These are phyloP conservation scores for silkworm (Bombyx mori) DNA, from an alignment of 1,140 invertebrate species.

Conservation along the genomic window DNA sequence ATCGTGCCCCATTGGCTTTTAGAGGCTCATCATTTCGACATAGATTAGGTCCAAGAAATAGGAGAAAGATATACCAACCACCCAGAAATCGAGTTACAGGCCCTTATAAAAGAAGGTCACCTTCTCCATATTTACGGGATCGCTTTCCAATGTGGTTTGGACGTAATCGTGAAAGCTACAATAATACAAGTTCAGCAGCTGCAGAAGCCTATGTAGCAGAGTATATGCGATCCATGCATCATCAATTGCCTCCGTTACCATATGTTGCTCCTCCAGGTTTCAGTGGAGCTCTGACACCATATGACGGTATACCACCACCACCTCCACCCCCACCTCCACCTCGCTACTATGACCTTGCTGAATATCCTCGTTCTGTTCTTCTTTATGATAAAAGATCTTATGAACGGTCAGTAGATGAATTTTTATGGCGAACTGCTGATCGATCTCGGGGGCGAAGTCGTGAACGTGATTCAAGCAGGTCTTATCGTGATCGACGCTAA, in stretches of 20 bases:
- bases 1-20: slow-evolving; percentile 51
- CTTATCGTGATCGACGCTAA: slow-evolving; percentile 65
- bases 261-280: slow-evolving; percentile 78
- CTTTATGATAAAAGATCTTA: slow-evolving; percentile 84
- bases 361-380: slow-evolving; percentile 71
- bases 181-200: slow-evolving; percentile 73
- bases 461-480: slow-evolving; percentile 68
- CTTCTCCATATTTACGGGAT: slow-evolving; percentile 68
- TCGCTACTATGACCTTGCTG: slow-evolving; percentile 82
- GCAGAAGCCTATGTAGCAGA: slow-evolving; percentile 83
- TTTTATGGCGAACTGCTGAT: slow-evolving; percentile 86
- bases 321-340: slow-evolving; percentile 77
- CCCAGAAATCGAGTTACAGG: slow-evolving; percentile 61
- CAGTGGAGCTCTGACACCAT: slow-evolving; percentile 72
- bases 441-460: slow-evolving; percentile 71
- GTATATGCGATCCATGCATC: slow-evolving; percentile 86
- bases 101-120: slow-evolving; percentile 72
- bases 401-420: slow-evolving; percentile 92
- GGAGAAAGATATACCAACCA: slow-evolving; percentile 68
- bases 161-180: slow-evolving; percentile 61
- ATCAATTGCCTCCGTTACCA: slow-evolving; percentile 81
- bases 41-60: slow-evolving; percentile 57
- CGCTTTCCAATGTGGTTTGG: slow-evolving; percentile 63
- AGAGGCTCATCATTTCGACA: slow-evolving; percentile 56
- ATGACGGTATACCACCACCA: slow-evolving; percentile 81